Conservation (phyloP, 2,888 invertebrate species). For the Melinopterus prodromus region DNA sequence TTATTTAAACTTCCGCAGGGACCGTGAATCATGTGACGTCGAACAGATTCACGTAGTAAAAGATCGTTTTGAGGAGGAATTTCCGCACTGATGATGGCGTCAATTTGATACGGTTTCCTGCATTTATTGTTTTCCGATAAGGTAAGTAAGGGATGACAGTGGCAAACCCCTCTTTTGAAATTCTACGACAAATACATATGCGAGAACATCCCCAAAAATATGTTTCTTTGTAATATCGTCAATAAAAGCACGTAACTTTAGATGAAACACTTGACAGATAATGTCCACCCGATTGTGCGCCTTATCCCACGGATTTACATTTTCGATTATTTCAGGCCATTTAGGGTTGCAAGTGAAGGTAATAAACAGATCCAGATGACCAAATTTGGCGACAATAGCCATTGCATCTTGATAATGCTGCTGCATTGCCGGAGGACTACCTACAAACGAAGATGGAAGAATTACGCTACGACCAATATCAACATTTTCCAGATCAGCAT, state of each 20-base stretch:
- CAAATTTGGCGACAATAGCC: slow-evolving; percentile 57
- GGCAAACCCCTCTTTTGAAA: slow-evolving; percentile 39
- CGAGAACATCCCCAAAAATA: slow-evolving; percentile 31
- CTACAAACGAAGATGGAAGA: slow-evolving; percentile 37
- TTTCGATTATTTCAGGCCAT: slow-evolving; percentile 55
- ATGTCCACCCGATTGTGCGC: slow-evolving; percentile 54
- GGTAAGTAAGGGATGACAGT: slow-evolving; percentile 17
- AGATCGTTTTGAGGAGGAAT: slow-evolving; percentile 13
- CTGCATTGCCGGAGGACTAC: slow-evolving; percentile 50
- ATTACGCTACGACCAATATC: slow-evolving; percentile 49
- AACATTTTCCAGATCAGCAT: slow-evolving; percentile 39
- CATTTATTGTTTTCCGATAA: slow-evolving; percentile 15
- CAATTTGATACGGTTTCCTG: background rate
- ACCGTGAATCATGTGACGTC: slow-evolving; percentile 8
- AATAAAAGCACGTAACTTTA: slow-evolving; percentile 37
- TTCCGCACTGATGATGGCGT: slow-evolving; percentile 17
- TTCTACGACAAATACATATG: slow-evolving; percentile 40
- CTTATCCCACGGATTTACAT: slow-evolving; percentile 47
- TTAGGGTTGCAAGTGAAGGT: slow-evolving; percentile 60
- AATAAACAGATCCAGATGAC: slow-evolving; percentile 53
- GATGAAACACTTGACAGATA: slow-evolving; percentile 41
- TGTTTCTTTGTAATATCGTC: slow-evolving; percentile 27
- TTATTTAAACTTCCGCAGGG: slow-evolving; percentile 36
- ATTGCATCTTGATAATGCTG: slow-evolving; percentile 59
- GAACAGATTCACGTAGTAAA: background rate